Percentiles rank a stretch among this genome's conserved stretches.
Conservation (phyloP, 2,113 vertebrate genomes). For the Notiomystis cincta region DNA sequence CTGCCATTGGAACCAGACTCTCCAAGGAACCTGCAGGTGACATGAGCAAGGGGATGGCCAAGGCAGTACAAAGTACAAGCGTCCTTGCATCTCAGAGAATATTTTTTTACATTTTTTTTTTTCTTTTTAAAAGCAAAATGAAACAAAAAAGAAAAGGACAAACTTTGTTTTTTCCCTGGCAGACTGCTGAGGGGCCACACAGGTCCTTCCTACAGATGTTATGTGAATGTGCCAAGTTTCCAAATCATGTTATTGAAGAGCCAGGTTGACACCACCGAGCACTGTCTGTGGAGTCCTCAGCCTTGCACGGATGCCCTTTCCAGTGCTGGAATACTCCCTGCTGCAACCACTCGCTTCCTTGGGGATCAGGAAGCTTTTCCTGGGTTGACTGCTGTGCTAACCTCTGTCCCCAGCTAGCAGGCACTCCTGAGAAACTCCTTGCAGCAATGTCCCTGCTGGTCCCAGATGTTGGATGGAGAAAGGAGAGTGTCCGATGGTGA, state of each 20-base stretch:
- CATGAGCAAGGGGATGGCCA: background rate
- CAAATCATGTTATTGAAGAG: background rate
- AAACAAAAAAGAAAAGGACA: background rate
- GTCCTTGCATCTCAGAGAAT: slow-evolving; percentile 60
- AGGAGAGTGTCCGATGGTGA: background rate
- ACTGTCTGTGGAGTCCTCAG: background rate
- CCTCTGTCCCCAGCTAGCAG: background rate
- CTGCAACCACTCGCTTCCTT: background rate
- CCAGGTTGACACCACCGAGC: background rate
- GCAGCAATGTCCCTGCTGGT: background rate
- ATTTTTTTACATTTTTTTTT: slow-evolving; percentile 63
- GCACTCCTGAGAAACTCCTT: background rate
- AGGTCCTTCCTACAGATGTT: background rate
- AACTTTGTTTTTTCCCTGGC: slow-evolving; percentile 12
- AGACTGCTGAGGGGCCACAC: background rate
- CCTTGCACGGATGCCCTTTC: background rate
- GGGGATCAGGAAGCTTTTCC: background rate
- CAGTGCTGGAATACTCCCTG: background rate
- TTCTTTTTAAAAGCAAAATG: slow-evolving; percentile 25
- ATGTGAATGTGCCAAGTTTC: slow-evolving; percentile 53
- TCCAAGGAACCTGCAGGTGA: background rate
- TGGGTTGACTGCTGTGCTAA: background rate
- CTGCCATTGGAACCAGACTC: slow-evolving; percentile 37
- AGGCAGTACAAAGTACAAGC: slow-evolving; percentile 44
- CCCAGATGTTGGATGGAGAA: background rate